Evolutionary conservation across 2,113 vertebrate species (phyloP).

Genomic region (Tenrec ecaudatus): DNA sequence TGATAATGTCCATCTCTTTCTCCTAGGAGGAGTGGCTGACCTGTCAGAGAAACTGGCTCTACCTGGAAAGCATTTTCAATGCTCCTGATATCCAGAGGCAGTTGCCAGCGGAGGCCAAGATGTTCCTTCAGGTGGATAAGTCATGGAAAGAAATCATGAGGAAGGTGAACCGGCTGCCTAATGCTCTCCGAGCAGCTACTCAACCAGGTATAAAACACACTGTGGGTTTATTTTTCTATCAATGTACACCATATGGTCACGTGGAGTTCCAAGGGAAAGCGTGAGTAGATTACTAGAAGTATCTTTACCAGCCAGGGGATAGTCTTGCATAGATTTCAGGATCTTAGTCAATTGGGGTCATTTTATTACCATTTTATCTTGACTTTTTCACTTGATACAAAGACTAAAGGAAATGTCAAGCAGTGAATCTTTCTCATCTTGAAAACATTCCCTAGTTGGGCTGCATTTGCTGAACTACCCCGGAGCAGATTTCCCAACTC

Average conservation of each 20-base stretch:
- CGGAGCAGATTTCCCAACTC: not conserved
- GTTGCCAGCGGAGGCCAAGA: slow-evolving; percentile 91
- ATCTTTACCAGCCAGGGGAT: not conserved
- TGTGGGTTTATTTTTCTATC: not conserved
- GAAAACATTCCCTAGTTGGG: not conserved
- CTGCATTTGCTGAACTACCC: not conserved
- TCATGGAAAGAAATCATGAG: slow-evolving; percentile 93
- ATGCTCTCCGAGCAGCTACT: slow-evolving; percentile 88
- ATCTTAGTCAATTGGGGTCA: not conserved
- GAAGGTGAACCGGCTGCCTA: slow-evolving; percentile 88
- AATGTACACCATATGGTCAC: not conserved
- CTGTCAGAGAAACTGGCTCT: slow-evolving; percentile 92
- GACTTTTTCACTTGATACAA: not conserved
- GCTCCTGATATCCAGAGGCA: slow-evolving; percentile 91
- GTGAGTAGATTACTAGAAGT: not conserved
- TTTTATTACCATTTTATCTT: not conserved
- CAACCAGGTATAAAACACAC: slow-evolving; percentile 85
- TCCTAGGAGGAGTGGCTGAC: slow-evolving; percentile 91
- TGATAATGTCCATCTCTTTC: not conserved
- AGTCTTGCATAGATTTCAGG: not conserved
- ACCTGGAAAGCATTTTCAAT: slow-evolving; percentile 92
- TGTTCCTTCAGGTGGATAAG: slow-evolving; percentile 92
- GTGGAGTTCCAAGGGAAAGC: not conserved
- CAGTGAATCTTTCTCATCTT: not conserved
- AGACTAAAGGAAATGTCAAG: not conserved